phyloP scores from a whole-genome alignment of 2,113 vertebrate species.

The Cyphomyrus plagiostoma region DNA sequence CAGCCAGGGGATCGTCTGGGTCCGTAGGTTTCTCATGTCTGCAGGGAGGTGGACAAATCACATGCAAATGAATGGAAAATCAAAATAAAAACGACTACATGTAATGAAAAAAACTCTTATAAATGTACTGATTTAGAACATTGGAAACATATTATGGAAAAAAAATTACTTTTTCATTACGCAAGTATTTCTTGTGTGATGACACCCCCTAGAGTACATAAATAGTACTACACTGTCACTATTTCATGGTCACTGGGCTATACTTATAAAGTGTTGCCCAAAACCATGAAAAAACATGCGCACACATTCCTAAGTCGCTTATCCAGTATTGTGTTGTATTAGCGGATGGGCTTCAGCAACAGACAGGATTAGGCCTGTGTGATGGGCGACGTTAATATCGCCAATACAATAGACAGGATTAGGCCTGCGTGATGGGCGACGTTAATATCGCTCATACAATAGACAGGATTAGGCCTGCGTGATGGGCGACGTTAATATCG shows the following conservation, averaged over 20 bases:
- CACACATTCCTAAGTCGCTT: background rate
- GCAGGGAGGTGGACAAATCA: background rate
- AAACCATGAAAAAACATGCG: background rate
- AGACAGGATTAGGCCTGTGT: no score
- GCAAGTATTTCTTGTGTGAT: constrained; percentile 1
- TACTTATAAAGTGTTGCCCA: background rate
- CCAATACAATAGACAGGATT: background rate
- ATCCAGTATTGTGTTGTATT: background rate
- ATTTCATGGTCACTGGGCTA: background rate
- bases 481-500: no score
- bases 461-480: no score
- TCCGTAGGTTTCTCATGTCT: constrained; percentile 98
- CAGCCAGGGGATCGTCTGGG: constrained; percentile 92
- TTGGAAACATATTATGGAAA: background rate
- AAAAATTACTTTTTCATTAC: background rate
- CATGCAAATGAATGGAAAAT: background rate
- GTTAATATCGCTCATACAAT: background rate
- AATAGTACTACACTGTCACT: background rate
- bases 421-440: no score
- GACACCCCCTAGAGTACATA: constrained; percentile 13
- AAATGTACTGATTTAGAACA: background rate
- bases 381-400: no score
- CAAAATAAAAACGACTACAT: background rate
- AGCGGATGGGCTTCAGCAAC: no score
- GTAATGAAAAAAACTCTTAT: background rate